Conservation (phyloP, 2,113 vertebrate species). For the Osmerus mordax region DNA sequence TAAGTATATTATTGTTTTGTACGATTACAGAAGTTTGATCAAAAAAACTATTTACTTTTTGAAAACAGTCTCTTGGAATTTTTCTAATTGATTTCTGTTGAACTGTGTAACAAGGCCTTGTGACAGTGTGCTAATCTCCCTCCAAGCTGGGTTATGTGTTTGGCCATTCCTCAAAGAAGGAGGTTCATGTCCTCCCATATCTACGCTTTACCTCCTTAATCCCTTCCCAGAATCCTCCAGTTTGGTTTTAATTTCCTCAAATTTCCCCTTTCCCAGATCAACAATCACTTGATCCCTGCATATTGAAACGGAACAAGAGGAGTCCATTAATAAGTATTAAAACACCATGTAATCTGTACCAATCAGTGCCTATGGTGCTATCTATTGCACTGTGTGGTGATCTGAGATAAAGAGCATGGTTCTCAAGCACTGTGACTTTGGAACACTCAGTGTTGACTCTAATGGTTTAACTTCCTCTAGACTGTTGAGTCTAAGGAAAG, state of each 20-base stretch:
- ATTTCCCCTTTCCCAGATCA: background rate
- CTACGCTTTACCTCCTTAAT: background rate
- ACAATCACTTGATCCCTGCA: background rate
- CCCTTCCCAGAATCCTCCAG: background rate
- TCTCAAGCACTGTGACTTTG: background rate
- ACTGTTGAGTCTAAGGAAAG: background rate
- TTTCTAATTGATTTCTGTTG: too few relatives aligned
- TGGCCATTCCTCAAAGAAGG: background rate
- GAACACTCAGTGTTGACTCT: background rate
- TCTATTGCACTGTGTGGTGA: background rate
- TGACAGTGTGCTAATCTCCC: background rate
- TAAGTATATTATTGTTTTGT: too few relatives aligned
- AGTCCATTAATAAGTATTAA: background rate
- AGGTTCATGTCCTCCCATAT: background rate
- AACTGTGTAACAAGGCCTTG: background rate
- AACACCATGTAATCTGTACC: background rate
- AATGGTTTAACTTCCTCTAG: background rate
- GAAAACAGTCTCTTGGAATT: too few relatives aligned
- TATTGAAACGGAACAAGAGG: background rate
- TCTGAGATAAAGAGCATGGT: background rate
- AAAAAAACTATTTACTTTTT: too few relatives aligned
- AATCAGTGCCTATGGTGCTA: background rate
- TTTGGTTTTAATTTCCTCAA: conserved; percentile 1
- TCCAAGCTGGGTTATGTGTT: background rate
- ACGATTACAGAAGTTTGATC: too few relatives aligned